Base-by-base conservation (phyloP, 2,888 invertebrate species). In the Cepaea hortensis region DNA sequence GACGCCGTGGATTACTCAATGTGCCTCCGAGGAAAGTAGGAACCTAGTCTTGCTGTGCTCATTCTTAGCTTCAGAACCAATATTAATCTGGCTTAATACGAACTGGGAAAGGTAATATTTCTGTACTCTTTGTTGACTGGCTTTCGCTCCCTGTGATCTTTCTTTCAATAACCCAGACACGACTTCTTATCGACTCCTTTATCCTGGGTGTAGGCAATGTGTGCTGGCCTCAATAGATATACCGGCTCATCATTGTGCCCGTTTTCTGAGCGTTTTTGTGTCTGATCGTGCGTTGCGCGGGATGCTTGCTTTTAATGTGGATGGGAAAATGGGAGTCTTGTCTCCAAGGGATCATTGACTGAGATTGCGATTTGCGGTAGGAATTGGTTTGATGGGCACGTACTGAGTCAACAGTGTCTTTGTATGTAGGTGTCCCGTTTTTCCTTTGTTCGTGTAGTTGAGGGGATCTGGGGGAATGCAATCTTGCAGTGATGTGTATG, bases 111-210 rank as follows among this genome's bases (percentile, higher is more conserved):
- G 15, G 9, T n/a, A 5, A n/a, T 55, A 75, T 70, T 35, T 79
- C 23, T 79, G 5, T 50, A 7, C 48, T 61, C 20, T 61, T 84
- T 20, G 13, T 3, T 61, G 23, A 46, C 3, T 15, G 61, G 20
- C 18, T 13, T 76, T 18, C 23, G 35, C 2, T 46, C 48, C 50
- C 48, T 50, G 18, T 18, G 6, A 48, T n/a, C 55, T 55, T 55
- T 55, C 55, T 79, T 65, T 77, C 23, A 20, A 77, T n/a, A 61
- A n/a, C 15, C n/a, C 77, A 11, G 23, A 6, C 77, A 61, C 11
- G 77, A 55, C 55, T 77, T 77, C 20, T 77, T 55, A 77, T 77
- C 77, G 76, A 50, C 76, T 76, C 20, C 20, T 76, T 20, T 76
- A 18, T 48, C 55, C 23, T 5, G 61, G 77, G n/a, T 48, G n/a